phyloP scores from a whole-genome alignment of 1,140 invertebrate species.

The Helicoverpa zea region DNA sequence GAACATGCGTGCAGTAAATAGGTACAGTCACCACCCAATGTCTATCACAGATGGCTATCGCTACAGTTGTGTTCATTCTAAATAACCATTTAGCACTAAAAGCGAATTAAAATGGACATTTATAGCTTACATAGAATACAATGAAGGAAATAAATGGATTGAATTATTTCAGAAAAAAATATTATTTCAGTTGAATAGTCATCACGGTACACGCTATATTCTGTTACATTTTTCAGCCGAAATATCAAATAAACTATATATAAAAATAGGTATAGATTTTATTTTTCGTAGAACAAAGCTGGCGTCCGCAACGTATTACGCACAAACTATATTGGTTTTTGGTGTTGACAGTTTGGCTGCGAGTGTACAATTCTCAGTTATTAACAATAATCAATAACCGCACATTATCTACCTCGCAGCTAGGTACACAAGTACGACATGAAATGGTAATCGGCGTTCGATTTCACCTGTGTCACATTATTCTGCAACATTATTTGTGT shows the following conservation, averaged over 20 bases:
- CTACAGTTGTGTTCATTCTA: conserved; percentile 17
- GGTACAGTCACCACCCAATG: conserved; percentile 35
- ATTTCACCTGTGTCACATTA: conserved; percentile 68
- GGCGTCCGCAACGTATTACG: background rate
- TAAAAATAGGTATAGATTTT: too few species aligned
- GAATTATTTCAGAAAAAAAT: too few species aligned
- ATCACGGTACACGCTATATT: background rate
- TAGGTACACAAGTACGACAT: conserved; percentile 15
- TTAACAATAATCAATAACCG: conserved; percentile 56
- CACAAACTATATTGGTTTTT: conserved; percentile 4
- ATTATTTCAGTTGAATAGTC: background rate
- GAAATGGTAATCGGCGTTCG: conserved; percentile 62
- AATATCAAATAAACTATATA: background rate
- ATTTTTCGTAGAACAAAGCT: background rate
- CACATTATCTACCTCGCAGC: conserved; percentile 50
- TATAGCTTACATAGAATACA: background rate
- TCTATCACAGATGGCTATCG: background rate
- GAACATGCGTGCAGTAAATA: conserved; percentile 47
- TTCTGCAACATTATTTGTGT: conserved; percentile 73
- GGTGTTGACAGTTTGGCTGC: background rate
- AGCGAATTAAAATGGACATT: conserved; percentile 13
- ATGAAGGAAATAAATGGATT: background rate
- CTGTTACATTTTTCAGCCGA: conserved; percentile 12
- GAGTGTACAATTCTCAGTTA: conserved; percentile 40
- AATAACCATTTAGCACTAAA: conserved; percentile 25